phyloP scores from a whole-genome alignment of 2,113 vertebrate species.

The Struthidea cinerea region DNA sequence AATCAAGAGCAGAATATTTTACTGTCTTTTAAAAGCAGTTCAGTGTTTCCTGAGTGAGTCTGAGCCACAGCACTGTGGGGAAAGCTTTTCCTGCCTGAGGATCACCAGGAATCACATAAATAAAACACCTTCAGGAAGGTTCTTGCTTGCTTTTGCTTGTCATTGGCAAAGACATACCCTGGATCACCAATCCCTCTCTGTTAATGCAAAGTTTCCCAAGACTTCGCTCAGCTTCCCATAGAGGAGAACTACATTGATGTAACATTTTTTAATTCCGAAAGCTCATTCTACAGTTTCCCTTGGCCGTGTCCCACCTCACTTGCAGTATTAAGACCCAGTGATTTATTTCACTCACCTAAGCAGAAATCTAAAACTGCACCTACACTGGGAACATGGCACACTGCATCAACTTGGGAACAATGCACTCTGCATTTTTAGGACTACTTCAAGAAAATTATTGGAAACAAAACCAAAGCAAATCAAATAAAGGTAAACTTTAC shows the following conservation, averaged over 20 bases:
- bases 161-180: background rate
- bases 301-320: background rate
- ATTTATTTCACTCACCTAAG: background rate
- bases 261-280: background rate
- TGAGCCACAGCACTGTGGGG: background rate
- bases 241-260: background rate
- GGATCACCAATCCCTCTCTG: background rate
- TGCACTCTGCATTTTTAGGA: background rate
- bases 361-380: background rate
- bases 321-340: background rate
- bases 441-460: background rate
- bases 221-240: background rate
- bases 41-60: background rate
- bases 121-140: background rate
- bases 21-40: background rate
- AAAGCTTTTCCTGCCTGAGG: background rate
- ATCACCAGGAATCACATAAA: background rate
- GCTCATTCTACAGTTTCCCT: background rate
- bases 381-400: background rate
- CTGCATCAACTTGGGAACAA: background rate
- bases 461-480: background rate
- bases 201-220: background rate
- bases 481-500: background rate
- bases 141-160: background rate
- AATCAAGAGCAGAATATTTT: background rate